Conservation (phyloP, 2,113 vertebrate genomes). For the Shinisaurus crocodilurus region DNA sequence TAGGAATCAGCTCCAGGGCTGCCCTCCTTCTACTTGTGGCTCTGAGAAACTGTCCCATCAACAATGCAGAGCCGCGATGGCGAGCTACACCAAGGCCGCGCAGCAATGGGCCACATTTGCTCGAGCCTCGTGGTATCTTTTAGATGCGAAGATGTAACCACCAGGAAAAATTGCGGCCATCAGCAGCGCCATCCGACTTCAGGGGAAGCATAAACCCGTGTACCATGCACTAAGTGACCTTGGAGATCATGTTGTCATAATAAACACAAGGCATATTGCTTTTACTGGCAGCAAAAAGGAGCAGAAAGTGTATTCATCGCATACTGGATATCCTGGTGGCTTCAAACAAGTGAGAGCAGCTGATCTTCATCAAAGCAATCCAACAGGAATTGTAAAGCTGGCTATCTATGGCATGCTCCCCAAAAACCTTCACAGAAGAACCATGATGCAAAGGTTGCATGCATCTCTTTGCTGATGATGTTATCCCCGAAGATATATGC, state of each 20-base stretch:
- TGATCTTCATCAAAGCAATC: conserved; percentile 91
- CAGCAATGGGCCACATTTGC: conserved; percentile 99
- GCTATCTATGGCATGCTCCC: conserved; percentile 94
- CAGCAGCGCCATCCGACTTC: conserved; percentile 81
- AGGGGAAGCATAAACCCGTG: conserved; percentile 95
- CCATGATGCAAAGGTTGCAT: conserved; percentile 95
- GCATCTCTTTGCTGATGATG: conserved; percentile 93
- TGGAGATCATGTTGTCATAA: conserved; percentile 95
- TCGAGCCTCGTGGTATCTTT: conserved; percentile 92
- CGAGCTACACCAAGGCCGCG: conserved; percentile 84
- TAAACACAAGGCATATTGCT: conserved; percentile 93
- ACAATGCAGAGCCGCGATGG: conserved; percentile 71
- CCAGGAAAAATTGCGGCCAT: conserved; percentile 91
- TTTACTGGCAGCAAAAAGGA: conserved; percentile 99
- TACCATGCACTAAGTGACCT: conserved; percentile 95
- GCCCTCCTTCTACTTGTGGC: background rate
- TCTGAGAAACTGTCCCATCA: background rate
- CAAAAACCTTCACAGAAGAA: conserved; percentile 89
- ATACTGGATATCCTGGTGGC: conserved; percentile 93
- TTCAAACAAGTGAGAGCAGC: conserved; percentile 94
- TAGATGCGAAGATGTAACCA: conserved; percentile 94
- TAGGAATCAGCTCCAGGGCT: background rate
- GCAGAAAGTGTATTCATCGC: conserved; percentile 97
- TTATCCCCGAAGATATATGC: conserved; percentile 91
- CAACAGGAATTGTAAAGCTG: conserved; percentile 91